Evolutionary conservation across 2,888 invertebrate genomes (phyloP), one percentile per base, ranked within the genome.

Genomic region (Patella pellucida): DNA sequence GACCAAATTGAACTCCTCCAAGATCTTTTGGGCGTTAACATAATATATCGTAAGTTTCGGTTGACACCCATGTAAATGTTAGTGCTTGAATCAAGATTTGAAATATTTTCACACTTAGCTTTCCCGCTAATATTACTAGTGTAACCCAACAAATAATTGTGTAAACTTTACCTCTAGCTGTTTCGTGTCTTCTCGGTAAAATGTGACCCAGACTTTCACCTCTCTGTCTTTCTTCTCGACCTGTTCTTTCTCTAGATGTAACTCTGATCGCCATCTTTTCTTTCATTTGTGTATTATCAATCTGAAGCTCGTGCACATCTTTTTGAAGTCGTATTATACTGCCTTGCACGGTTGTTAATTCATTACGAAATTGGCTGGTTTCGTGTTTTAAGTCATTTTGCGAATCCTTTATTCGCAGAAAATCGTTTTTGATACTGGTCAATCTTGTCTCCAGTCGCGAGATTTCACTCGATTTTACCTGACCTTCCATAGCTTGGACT

Each of bases 301-400:
- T 72, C 76, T 78, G 76, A n/a, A 78, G 70, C 71, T 78, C 76
- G 31, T 76, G 74, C 51, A 78, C 50, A 31, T 68, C 50, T 51
- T 74, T 76, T 56, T 72, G 72, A 7, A 73, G 15, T 5, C 76
- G 62, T n/a, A 70, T 74, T 68, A 74, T 69, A 19, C 72, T 70
- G 2, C 68, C 68, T 31, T 73, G 74, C 16, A 78, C 31, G 2
- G 76, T 70, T 14, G 74, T 41, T 56, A 78, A 27, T 68, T 78
- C 72, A 23, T 70, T 71, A 4, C 75, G 68, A 19, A 76, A 56
- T 15, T 76, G 71, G 14, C 56, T 76, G 1, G 74, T 72, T 52
- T 72, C 76, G 51, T 67, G 69, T 71, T 71, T 72, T 15, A 80
- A 23, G 15, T 75, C 76, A n/a, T 76, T 72, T 16, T 77, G 74